These are phyloP conservation scores for Pachycephala philippinensis DNA, from an alignment of 2,113 vertebrate species.

Conservation along the genomic window DNA sequence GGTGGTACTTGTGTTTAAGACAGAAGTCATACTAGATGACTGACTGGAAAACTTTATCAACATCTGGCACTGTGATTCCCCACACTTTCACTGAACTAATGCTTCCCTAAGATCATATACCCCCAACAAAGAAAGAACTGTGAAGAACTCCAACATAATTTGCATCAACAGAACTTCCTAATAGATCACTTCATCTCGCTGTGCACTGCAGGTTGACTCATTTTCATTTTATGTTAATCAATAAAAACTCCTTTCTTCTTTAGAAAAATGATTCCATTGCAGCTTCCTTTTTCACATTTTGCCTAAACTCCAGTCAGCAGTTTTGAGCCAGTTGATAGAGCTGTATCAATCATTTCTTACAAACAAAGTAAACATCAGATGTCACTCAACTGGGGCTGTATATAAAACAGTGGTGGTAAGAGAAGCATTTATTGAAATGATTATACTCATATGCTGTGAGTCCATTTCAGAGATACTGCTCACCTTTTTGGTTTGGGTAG, in stretches of 20 bases:
- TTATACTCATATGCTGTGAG: not conserved
- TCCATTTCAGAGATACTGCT: not conserved
- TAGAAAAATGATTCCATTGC: not conserved
- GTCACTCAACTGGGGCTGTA: not conserved
- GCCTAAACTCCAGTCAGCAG: not conserved
- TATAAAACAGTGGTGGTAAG: not conserved
- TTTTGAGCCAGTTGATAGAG: not conserved
- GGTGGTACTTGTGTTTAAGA: not conserved
- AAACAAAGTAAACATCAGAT: not conserved
- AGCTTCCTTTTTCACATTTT: not conserved
- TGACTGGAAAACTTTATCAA: not conserved
- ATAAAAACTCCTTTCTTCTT: not conserved
- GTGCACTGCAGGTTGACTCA: not conserved
- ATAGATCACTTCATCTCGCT: not conserved
- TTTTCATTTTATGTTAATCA: not conserved
- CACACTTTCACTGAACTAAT: not conserved
- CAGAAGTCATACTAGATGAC: not conserved
- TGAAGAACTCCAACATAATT: not conserved
- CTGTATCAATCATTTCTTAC: not conserved
- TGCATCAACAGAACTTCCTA: not conserved
- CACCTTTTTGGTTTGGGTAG: constrained; percentile 93
- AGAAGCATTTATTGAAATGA: not conserved
- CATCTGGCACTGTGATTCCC: not conserved
- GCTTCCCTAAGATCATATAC: not conserved
- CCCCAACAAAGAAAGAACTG: not conserved